Evolutionary conservation across 2,888 invertebrate genomes (phyloP).

Genomic region (Drosophila yooni): DNA sequence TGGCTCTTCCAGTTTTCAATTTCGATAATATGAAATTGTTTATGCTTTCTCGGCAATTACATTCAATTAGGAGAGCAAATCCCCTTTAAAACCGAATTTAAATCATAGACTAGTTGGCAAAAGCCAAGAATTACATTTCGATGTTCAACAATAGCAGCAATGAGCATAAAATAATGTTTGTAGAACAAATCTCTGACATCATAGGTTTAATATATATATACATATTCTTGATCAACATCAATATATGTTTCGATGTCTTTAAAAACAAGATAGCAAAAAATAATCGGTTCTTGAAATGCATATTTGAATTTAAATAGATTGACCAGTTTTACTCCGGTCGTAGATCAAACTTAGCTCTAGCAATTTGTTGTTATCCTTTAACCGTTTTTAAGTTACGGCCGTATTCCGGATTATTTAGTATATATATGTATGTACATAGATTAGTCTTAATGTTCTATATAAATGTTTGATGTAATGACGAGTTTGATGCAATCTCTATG

Average conservation of each 20-base stretch:
- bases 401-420: background rate
- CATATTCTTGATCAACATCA: background rate
- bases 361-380: too few species aligned
- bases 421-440: conserved; percentile 1
- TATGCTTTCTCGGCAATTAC: background rate
- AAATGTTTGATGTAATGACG: background rate
- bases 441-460: background rate
- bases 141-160: background rate
- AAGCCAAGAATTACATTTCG: background rate
- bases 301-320: background rate
- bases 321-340: background rate
- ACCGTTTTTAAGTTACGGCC: background rate
- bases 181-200: background rate
- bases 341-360: too few species aligned
- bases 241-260: background rate
- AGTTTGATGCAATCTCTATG: background rate
- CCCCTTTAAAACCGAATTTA: background rate
- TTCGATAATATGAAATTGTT: background rate
- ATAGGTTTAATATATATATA: background rate
- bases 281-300: background rate
- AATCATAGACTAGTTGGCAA: background rate
- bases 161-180: background rate
- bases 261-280: background rate
- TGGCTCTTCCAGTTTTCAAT: background rate
- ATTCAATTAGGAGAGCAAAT: background rate